Evolutionary conservation across 2,113 vertebrate genomes (phyloP).

Genomic region (Hystrix cristata): DNA sequence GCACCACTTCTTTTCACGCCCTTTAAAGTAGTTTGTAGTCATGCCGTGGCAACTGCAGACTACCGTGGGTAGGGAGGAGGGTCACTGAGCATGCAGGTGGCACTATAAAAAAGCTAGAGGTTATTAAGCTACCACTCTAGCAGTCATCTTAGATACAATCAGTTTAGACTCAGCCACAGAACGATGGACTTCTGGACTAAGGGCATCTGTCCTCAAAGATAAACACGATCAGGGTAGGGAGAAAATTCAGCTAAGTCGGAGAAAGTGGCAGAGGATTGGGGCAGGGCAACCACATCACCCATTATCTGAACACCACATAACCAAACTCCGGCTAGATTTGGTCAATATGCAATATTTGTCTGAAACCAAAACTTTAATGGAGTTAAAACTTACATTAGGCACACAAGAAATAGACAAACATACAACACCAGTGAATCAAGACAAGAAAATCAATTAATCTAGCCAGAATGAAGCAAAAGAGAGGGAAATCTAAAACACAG

Average conservation of each 20-base stretch:
- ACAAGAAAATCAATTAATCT: neutral
- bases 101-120: neutral
- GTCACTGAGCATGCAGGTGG: neutral
- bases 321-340: neutral
- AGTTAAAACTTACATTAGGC: neutral
- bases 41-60: neutral
- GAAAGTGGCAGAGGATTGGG: no score
- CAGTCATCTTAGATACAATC: neutral
- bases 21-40: neutral
- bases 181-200: neutral
- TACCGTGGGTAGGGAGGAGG: neutral
- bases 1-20: neutral
- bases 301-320: conserved; percentile 1
- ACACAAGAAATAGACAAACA: neutral
- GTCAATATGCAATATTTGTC: neutral
- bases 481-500: neutral
- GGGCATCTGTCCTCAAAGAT: neutral
- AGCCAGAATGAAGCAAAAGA: neutral
- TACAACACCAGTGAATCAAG: neutral
- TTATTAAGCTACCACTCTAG: neutral
- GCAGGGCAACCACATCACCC: no score
- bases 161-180: neutral
- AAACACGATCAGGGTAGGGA: neutral
- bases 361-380: neutral
- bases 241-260: neutral